phyloP scores from a whole-genome alignment of 2,888 invertebrate genomes.

The Cerastis leucographa region DNA sequence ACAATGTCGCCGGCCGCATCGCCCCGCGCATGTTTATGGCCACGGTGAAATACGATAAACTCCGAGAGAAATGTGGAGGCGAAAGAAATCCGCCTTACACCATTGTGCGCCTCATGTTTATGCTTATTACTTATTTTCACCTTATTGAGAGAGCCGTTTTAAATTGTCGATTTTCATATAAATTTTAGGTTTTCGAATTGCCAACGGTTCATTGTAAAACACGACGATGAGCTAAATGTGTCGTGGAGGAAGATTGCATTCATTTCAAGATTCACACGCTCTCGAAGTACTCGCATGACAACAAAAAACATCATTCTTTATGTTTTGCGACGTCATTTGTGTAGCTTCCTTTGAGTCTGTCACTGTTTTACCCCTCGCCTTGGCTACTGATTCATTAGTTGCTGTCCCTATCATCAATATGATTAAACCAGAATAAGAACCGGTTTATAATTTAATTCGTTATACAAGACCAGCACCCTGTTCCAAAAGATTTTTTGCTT shows the following conservation, averaged over 20 bases:
- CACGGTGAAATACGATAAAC: conserved; percentile 89
- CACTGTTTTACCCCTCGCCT: conserved; percentile 70
- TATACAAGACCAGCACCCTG: conserved; percentile 71
- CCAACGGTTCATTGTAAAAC: conserved; percentile 72
- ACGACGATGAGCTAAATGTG: conserved; percentile 56
- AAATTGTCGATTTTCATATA: conserved; percentile 80
- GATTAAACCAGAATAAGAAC: conserved; percentile 81
- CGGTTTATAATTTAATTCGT: conserved; percentile 77
- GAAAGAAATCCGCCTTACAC: conserved; percentile 87
- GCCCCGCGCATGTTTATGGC: conserved; percentile 85
- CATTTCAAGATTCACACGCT: conserved; percentile 68
- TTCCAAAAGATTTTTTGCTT: conserved; percentile 62
- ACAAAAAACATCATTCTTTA: conserved; percentile 59
- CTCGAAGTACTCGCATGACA: conserved; percentile 53
- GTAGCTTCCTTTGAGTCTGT: conserved; percentile 67
- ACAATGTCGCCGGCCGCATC: conserved; percentile 88
- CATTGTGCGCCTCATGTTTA: conserved; percentile 87
- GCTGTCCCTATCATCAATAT: conserved; percentile 77
- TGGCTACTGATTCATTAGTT: conserved; percentile 74
- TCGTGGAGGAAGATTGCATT: conserved; percentile 57
- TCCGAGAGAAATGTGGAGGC: conserved; percentile 86
- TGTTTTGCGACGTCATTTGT: conserved; percentile 61
- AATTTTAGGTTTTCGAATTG: conserved; percentile 74
- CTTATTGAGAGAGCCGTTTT: conserved; percentile 82
- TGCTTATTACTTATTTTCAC: conserved; percentile 89